phyloP scores from a whole-genome alignment of 2,888 invertebrate genomes.

The Aradus depressus region DNA sequence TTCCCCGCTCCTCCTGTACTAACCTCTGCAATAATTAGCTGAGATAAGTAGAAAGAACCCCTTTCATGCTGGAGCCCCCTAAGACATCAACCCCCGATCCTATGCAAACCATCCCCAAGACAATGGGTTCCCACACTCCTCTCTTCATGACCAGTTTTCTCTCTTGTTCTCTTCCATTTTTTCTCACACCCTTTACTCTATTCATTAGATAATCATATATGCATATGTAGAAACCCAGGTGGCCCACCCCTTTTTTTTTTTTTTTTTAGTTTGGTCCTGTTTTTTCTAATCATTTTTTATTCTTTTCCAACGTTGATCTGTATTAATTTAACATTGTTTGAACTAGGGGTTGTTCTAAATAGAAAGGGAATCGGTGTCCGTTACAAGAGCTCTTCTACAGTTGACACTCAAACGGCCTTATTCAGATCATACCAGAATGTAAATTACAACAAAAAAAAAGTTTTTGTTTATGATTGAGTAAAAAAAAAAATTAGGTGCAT shows the following conservation, averaged over 20 bases:
- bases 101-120: neutral
- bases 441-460: too few relatives aligned
- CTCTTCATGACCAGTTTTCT: constrained; percentile 4
- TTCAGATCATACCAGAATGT: too few relatives aligned
- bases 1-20: too few relatives aligned
- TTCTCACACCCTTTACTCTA: neutral
- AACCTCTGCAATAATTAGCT: constrained; percentile 1
- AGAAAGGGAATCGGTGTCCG: too few relatives aligned
- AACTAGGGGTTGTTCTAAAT: neutral
- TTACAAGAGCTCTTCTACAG: too few relatives aligned
- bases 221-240: constrained; percentile 19
- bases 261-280: constrained; percentile 3
- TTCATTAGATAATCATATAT: constrained; percentile 14
- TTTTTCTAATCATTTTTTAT: neutral
- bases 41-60: neutral
- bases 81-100: neutral
- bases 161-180: too few relatives aligned
- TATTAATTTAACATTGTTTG: constrained; percentile 8
- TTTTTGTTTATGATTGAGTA: too few relatives aligned
- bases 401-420: too few relatives aligned
- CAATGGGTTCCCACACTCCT: constrained; percentile 5
- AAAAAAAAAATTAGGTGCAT: too few relatives aligned
- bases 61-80: neutral
- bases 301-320: neutral
- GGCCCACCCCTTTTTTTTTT: constrained; percentile 4